Evolutionary conservation across 1,140 invertebrate species (phyloP), one percentile per base, ranked within the genome.

Genomic region (Lepidurus couesii): DNA sequence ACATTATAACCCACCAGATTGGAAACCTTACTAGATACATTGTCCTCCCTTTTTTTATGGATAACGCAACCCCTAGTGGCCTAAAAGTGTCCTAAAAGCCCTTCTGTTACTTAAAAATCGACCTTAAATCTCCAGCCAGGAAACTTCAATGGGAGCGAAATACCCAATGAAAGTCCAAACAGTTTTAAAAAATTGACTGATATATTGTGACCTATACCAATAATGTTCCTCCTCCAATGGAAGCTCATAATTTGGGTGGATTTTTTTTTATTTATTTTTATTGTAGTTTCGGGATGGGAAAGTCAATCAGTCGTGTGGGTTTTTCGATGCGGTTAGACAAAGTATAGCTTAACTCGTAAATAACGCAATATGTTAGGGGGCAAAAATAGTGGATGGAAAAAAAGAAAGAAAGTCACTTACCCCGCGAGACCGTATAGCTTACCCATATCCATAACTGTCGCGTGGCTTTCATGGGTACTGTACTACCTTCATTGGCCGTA

Each of bases 391-490:
- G 21, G 53, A 21, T 65, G 13, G n/a, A 65, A n/a, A 65, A 13
- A 65, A 1, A 65, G 21, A 65, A 65, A 21, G 21, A 16, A 47
- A 21, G 53, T 65, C 53, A 65, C 53, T 65, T 65, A 65, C 16
- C 53, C 53, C 53, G 13, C 4, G 53, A 65, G 53, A 65, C 53
- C 53, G 53, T 21, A 21, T 65, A 65, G 53, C 53, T 65, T 34
- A 34, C 53, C 53, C 53, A 65, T 65, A 65, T 65, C 53, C 53
- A 65, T 65, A 65, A 65, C 53, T 65, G 53, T 65, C 53, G 53
- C 53, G 53, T 65, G 53, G 53, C 53, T 65, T 65, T 65, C 53
- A 65, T 13, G 53, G 53, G 16, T 65, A 7, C 53, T 65, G 53
- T 65, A 7, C 21, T 34, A 34, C 34, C 34, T 34, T 4, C 34